phyloP scores from a whole-genome alignment of 2,888 invertebrate species.

The Penaeus monodon region DNA sequence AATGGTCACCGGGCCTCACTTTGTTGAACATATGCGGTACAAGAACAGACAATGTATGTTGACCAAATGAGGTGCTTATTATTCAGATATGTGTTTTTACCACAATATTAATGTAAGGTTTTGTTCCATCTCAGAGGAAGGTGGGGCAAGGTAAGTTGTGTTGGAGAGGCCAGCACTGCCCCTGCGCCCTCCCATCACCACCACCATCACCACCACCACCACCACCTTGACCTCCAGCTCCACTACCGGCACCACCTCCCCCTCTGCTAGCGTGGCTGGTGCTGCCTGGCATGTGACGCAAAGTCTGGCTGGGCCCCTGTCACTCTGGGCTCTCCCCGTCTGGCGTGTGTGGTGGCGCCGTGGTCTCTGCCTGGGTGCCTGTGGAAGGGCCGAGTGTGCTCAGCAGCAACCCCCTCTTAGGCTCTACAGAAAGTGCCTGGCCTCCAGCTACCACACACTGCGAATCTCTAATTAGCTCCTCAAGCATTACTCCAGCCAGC shows the following conservation, averaged over 20 bases:
- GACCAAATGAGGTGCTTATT: conserved; percentile 53
- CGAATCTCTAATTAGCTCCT: conserved; percentile 32
- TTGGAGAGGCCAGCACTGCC: conserved; percentile 59
- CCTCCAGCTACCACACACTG: conserved; percentile 30
- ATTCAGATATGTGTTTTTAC: conserved; percentile 41
- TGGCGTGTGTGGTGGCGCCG: conserved; percentile 36
- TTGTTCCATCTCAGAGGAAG: conserved; percentile 65
- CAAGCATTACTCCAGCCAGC: conserved; percentile 31
- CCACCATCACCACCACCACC: conserved; percentile 48
- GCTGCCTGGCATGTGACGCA: conserved; percentile 26
- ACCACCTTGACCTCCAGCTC: conserved; percentile 48
- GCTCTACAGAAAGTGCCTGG: conserved; percentile 36
- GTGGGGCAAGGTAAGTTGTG: conserved; percentile 65
- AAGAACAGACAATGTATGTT: conserved; percentile 26
- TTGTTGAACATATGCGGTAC: conserved; percentile 14
- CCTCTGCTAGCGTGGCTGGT: conserved; percentile 51
- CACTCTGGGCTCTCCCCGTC: conserved; percentile 51
- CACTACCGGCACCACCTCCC: conserved; percentile 39
- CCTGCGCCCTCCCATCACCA: conserved; percentile 56
- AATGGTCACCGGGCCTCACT: background rate
- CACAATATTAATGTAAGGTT: conserved; percentile 59
- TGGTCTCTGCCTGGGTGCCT: conserved; percentile 29
- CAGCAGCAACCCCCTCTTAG: conserved; percentile 49
- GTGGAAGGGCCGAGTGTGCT: conserved; percentile 14
- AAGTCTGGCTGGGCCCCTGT: conserved; percentile 49